Evolutionary conservation across 2,888 invertebrate species (phyloP), one percentile per base, ranked within the genome.

Genomic region (Dascillus cervinus): DNA sequence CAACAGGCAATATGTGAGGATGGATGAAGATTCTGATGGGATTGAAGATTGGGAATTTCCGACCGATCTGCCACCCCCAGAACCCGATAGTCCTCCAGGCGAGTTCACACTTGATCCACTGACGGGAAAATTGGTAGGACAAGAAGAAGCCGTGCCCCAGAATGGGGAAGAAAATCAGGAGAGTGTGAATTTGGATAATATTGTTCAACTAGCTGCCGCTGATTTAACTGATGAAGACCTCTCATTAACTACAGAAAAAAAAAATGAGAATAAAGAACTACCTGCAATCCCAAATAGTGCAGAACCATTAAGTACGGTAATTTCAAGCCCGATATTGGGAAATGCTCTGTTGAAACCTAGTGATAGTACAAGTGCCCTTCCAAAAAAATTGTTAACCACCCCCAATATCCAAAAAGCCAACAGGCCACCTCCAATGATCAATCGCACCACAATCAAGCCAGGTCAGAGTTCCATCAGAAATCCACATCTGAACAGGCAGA

Each of bases 51-150:
- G 77, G 44, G 78, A 80, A 47, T 78, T 77, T 66, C 77, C 77
- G 11, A 56, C 58, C 6, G 70, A 70, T 31, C 52, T 69, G 37
- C 72, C 72, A 37, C 58, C 75, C 22, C 64, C 75, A 8, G 65
- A 66, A 40, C 73, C 74, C 1, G 71, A 71, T n/a, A 77, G 77
- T 53, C 82, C 81, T 11, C 75, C 76, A 5, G 70, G 77, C 35
- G 77, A 77, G 31, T 75, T 82, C 31, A 79, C 82, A 24, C 66
- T 88, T 42, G 85, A 85, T 53, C 81, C 81, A 1, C 62, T 74
- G 9, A 79, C 79, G 2, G 80, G 79, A 30, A 33, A 30, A 20
- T 13, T 39, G 28, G 48, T 65, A 37, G 73, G 75, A 43, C 71
- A 75, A 46, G 22, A 22, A 6, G 29, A 31, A 20, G 17, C 17